A percentile compares a stretch with the other conserved stretches of the same genome.
Conservation (phyloP, 2,888 invertebrate genomes). For the Allolobophora icterica region DNA sequence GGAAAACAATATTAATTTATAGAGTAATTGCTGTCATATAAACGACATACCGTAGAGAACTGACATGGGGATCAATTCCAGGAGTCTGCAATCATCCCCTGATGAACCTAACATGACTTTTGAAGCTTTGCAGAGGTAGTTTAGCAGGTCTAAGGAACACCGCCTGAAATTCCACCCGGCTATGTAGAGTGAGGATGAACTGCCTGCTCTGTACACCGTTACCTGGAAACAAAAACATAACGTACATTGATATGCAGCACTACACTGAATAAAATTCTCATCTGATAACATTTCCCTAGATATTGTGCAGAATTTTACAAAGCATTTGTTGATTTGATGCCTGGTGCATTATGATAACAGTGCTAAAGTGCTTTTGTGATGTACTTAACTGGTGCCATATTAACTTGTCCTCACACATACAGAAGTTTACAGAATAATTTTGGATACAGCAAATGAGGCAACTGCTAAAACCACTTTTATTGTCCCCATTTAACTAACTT, state of each 20-base stretch:
- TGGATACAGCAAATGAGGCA: too few relatives aligned
- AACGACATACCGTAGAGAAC: background rate
- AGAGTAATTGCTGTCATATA: background rate
- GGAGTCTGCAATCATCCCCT: background rate
- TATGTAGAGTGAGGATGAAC: constrained; percentile 8
- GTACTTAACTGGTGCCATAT: too few relatives aligned
- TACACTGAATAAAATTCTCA: background rate
- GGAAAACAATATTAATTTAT: background rate
- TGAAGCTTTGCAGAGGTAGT: constrained; percentile 5
- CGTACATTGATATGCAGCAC: background rate
- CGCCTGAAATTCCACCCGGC: background rate
- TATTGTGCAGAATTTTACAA: background rate
- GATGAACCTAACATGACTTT: background rate
- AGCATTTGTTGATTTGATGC: background rate
- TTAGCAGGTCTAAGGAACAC: background rate
- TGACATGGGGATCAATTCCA: constrained; percentile 19
- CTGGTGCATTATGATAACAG: background rate
- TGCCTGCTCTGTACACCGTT: background rate
- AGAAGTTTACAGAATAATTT: background rate
- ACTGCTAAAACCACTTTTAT: too few relatives aligned
- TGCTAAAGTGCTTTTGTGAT: too few relatives aligned
- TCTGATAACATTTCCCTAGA: background rate
- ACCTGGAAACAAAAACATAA: background rate
- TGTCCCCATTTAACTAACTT: too few relatives aligned
- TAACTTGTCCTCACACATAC: background rate